A percentile compares a stretch with the other conserved stretches of the same genome.
These are phyloP conservation scores for Murina feae DNA, from an alignment of 2,113 vertebrate species.

Conservation along the genomic window DNA sequence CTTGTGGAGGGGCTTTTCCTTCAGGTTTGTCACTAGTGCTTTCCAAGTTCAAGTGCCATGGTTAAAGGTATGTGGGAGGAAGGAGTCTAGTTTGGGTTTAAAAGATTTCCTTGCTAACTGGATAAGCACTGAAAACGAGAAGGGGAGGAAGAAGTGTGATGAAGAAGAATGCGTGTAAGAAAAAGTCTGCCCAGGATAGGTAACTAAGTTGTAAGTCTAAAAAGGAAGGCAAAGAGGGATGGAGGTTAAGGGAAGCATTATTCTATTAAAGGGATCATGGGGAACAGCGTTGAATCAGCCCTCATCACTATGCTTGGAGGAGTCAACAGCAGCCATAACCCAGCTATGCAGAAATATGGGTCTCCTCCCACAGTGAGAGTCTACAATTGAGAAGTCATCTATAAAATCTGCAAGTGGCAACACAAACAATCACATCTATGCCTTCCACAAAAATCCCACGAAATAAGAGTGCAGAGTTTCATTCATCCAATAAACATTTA, in stretches of 20 bases:
- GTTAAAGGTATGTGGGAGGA: background rate
- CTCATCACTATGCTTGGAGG: background rate
- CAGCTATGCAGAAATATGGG: background rate
- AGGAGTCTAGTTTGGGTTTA: background rate
- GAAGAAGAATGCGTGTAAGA: background rate
- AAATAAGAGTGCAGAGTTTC: background rate
- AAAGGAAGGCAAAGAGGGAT: background rate
- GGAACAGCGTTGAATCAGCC: background rate
- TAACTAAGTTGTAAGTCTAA: background rate
- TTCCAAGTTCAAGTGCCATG: conserved; percentile 6
- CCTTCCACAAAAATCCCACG: conserved; percentile 15
- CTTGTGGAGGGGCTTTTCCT: background rate
- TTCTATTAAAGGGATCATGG: background rate
- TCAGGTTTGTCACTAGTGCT: background rate
- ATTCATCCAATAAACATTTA: background rate
- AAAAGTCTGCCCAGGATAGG: background rate
- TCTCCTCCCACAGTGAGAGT: background rate
- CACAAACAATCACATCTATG: background rate
- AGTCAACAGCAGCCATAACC: background rate
- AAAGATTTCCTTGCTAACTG: background rate
- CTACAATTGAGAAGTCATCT: background rate
- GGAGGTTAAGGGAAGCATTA: background rate
- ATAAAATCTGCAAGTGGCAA: conserved; percentile 12
- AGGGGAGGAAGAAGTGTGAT: background rate
- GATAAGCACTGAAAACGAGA: background rate